Evolutionary conservation across 2,113 vertebrate species (phyloP).

Genomic region (Sciurus niger): DNA sequence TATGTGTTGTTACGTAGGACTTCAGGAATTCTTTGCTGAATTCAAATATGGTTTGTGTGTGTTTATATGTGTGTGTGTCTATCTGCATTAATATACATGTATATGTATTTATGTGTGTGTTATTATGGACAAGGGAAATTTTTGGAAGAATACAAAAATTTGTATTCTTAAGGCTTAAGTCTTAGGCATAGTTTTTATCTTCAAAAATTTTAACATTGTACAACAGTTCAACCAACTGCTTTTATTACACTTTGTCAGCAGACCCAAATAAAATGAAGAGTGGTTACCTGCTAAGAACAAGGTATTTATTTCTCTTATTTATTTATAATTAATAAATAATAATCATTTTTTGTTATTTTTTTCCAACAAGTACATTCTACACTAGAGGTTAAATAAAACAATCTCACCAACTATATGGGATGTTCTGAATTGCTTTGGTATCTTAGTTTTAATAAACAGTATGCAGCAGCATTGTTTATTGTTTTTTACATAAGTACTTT

Average conservation of each 20-base stretch:
- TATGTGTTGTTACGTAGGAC: background rate
- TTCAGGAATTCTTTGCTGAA: conserved; percentile 34
- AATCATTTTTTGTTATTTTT: background rate
- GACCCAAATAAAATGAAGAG: background rate
- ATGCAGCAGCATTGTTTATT: background rate
- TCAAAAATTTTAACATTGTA: too few species aligned
- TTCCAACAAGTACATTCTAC: background rate
- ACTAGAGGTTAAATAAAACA: background rate
- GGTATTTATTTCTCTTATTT: background rate
- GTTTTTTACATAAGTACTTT: background rate
- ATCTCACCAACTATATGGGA: background rate
- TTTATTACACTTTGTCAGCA: too few species aligned
- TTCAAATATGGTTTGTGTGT: background rate
- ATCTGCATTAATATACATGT: background rate
- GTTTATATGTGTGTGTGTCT: background rate
- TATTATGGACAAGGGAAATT: background rate
- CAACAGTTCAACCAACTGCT: too few species aligned
- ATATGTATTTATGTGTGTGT: background rate
- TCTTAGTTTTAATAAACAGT: conserved; percentile 57
- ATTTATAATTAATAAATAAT: too few species aligned
- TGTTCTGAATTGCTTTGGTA: conserved; percentile 40
- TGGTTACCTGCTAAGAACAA: conserved; percentile 26
- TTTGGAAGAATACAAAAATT: conserved; percentile 43
- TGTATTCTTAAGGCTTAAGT: too few species aligned
- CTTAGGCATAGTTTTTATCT: too few species aligned